Percentiles rank a stretch among this genome's conserved stretches.
Conservation (phyloP, 2,797 vertebrate genomes). For the Coluber constrictor region DNA sequence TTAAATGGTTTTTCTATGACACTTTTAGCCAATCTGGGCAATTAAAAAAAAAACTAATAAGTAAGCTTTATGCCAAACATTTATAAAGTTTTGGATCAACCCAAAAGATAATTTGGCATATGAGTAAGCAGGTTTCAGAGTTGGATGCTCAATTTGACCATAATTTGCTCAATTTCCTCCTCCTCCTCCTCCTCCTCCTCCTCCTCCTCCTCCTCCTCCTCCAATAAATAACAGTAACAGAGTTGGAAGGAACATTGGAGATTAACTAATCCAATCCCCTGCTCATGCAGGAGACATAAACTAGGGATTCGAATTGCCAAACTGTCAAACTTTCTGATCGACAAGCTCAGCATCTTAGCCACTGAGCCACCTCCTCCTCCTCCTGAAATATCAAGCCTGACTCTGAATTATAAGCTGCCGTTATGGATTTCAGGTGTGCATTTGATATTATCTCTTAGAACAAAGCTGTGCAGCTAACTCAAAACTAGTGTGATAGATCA, state of each 20-base stretch:
- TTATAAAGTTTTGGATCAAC: not conserved
- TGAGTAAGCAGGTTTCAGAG: not conserved
- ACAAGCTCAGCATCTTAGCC: too few relatives aligned
- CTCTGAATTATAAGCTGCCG: not conserved
- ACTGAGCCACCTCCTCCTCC: not conserved
- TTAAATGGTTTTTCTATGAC: not conserved
- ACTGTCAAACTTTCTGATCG: too few relatives aligned
- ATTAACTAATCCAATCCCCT: too few relatives aligned
- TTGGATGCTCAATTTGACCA: not conserved
- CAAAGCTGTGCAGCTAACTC: not conserved
- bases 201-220: too few relatives aligned
- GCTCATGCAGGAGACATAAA: too few relatives aligned
- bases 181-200: too few relatives aligned
- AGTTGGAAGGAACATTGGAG: too few relatives aligned
- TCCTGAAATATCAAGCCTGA: not conserved
- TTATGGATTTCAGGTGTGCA: not conserved
- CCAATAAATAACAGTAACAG: too few relatives aligned
- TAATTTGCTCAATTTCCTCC: not conserved
- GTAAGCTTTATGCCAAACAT: not conserved
- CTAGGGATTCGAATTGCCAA: too few relatives aligned
- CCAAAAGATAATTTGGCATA: not conserved
- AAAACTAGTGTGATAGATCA: not conserved
- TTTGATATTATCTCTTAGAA: not conserved
- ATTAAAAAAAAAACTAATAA: not conserved
- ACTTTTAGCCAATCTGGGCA: not conserved